Evolutionary conservation across 2,113 vertebrate species (phyloP).

Genomic region (cat (Felis catus)): F.catus_Fca126_mat1.0 CM031418.1:59149501-59150000

Average conservation of each 20-base stretch:
- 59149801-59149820: background rate
- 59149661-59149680: slow-evolving; percentile 25
- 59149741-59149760: background rate
- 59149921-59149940: slow-evolving; percentile 10
- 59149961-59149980: slow-evolving; percentile 23
- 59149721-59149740: background rate
- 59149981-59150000: background rate
- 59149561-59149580: slow-evolving; percentile 20
- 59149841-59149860: background rate
- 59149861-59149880: background rate
- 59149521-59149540: background rate
- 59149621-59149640: background rate
- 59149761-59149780: background rate
- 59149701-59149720: background rate
- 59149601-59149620: slow-evolving; percentile 33
- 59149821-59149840: slow-evolving; percentile 15
- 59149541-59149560: slow-evolving; percentile 10
- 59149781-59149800: background rate
- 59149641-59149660: background rate
- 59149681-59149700: background rate
- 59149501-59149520: background rate
- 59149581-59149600: background rate
- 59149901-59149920: background rate
- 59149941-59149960: background rate
- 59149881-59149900: background rate